phyloP scores from a whole-genome alignment of 2,113 vertebrate species.

The Phainopepla nitens region DNA sequence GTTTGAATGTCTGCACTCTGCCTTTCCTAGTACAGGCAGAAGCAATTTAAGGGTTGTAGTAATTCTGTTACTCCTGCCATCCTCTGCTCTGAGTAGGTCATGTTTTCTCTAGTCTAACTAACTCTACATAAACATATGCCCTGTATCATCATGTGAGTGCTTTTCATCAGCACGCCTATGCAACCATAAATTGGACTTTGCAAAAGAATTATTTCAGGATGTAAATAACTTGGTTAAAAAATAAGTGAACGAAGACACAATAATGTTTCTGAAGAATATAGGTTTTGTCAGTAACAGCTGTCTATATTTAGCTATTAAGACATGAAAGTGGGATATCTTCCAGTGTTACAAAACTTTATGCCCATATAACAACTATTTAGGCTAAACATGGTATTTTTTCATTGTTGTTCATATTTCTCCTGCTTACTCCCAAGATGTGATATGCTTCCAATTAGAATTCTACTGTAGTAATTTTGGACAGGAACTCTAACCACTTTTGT shows the following conservation, averaged over 20 bases:
- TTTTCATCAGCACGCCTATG: background rate
- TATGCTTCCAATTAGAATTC: background rate
- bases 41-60: background rate
- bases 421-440: background rate
- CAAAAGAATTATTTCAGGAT: background rate
- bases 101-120: background rate
- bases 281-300: background rate
- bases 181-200: background rate
- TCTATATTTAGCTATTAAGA: background rate
- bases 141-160: fast-evolving
- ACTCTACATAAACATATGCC: background rate
- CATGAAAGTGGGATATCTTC: background rate
- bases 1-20: background rate
- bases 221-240: background rate
- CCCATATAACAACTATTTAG: background rate
- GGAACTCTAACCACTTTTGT: background rate
- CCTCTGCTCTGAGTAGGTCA: background rate
- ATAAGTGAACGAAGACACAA: background rate
- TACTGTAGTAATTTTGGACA: background rate
- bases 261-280: background rate
- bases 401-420: background rate
- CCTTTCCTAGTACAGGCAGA: background rate
- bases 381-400: background rate
- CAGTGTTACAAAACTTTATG: background rate
- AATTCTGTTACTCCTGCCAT: background rate